A percentile compares a stretch with the other conserved stretches of the same genome.
Conservation (phyloP, 1,140 invertebrate genomes). For the Campoletis sonorensis region DNA sequence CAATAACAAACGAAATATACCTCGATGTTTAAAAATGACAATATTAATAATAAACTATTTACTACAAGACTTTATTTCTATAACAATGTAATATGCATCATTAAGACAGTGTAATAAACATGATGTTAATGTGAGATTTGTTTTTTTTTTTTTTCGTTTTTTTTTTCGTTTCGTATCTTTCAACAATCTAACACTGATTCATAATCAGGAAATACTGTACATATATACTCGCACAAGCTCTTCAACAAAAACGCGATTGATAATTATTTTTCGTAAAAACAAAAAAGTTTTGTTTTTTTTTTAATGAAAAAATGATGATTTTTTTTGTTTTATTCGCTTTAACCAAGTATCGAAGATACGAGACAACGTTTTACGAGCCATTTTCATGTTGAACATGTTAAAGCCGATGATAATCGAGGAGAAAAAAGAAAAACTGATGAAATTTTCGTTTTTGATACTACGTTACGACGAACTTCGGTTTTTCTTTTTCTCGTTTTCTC, state of each 20-base stretch:
- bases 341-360: no score
- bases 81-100: conserved; percentile 64
- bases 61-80: conserved; percentile 63
- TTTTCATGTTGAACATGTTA: conserved; percentile 52
- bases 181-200: conserved; percentile 71
- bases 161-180: conserved; percentile 30
- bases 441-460: conserved; percentile 57
- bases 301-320: background rate
- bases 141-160: conserved; percentile 58
- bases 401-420: conserved; percentile 49
- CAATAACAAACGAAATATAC: conserved; percentile 44
- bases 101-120: conserved; percentile 61
- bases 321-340: background rate
- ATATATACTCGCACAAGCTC: conserved; percentile 63
- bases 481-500: conserved; percentile 35
- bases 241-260: background rate
- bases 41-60: conserved; percentile 56
- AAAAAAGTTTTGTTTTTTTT: no score
- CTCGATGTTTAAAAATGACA: conserved; percentile 46
- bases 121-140: conserved; percentile 50
- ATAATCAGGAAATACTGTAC: conserved; percentile 71
- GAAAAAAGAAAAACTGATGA: conserved; percentile 40
- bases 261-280: no score
- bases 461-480: conserved; percentile 53
- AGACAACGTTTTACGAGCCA: background rate